Evolutionary conservation across 2,797 vertebrate species (phyloP), one percentile per base, ranked within the genome.

Genomic region (Semotilus atromaculatus): DNA sequence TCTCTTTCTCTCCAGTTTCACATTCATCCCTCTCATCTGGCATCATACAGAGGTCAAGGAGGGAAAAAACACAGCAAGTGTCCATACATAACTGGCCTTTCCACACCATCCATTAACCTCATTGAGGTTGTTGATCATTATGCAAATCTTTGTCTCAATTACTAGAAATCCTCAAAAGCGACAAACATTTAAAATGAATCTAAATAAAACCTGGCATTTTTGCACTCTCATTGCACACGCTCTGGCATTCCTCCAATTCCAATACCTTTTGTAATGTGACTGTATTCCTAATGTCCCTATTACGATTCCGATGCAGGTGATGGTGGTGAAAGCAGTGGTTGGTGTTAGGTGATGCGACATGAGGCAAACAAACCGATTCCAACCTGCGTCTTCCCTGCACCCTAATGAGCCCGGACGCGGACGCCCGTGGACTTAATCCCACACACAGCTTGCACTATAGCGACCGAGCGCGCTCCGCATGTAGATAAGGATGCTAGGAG

Each of bases 401-500:
- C 86, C 78, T 79, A 86, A 74, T 84, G 70, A 43, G 70, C 36
- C 13, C 74, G 26, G 79, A 72, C 9, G 43, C 74, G 26, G 79
- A 72, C 9, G 43, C 81, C 84, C 88, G 82, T 71, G 43, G 83
- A 81, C 85, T 80, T 40, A 84, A 85, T 83, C 82, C 85, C 85
- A 67, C 75, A 78, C 85, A 86, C 86, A 89, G 85, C 76, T 67
- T 83, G 81, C 87, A 81, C 73, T 38, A 23, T 21, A 60, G 83
- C 51, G 73, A 67, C 43, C 55, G 68, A 73, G 82, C 85, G 70
- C 48, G 58, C 85, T 78, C 86, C 85, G 86, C 88, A 91, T 90
- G 86, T 87, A 89, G 87, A 92, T 90, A 87, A 87, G 87, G 79
- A 89, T 87, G 83, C 86, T 81, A 74, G 77, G 85, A 77, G 90